Evolutionary conservation across 1,140 invertebrate genomes (phyloP), one percentile per base, ranked within the genome.

Genomic region (Nylanderia fulva): DNA sequence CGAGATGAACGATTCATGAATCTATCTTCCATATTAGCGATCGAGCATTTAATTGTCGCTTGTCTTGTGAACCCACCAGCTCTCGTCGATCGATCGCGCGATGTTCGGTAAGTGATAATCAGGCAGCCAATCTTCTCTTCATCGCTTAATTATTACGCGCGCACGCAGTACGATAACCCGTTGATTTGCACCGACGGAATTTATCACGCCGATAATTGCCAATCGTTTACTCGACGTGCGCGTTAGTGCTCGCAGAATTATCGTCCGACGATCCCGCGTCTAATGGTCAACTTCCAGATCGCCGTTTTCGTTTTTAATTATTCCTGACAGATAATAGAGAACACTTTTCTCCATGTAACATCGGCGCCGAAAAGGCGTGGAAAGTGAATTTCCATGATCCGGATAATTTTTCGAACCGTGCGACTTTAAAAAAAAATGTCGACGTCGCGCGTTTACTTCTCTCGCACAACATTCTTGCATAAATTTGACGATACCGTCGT

Each of bases 221-320:
- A 90, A 93, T 93, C 91, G 91, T 91, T 93, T 92, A 92, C 91
- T 88, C n/a, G n/a, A n/a, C n/a, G n/a, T n/a, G n/a, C n/a, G n/a
- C n/a, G n/a, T n/a, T n/a, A n/a, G n/a, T n/a, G n/a, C n/a, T n/a
- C n/a, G n/a, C 29, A 66, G 42, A 80, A 91, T 92, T 91, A 91
- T 92, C 88, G 66, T 83, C 83, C 61, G 33, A 66, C 61, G 33
- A 66, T 72, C 68, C 77, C 71, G 68, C 71, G 69, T 86, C 56
- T 58, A 85, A 92, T 89, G 86, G 84, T 90, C 87, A 89, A 92
- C 91, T 88, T 54, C 77, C 77, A 79, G 64, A 45, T 45, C 60
- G 54, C 77, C 88, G 90, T 93, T 92, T 92, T 75, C 91, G 92
- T 93, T 92, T 92, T 92, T 91, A 90, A 92, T 92, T 91, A 90